A percentile compares a stretch with the other conserved stretches of the same genome.
Evolutionary conservation across 1,140 invertebrate genomes (phyloP).

Genomic region (Psix sp.): DNA sequence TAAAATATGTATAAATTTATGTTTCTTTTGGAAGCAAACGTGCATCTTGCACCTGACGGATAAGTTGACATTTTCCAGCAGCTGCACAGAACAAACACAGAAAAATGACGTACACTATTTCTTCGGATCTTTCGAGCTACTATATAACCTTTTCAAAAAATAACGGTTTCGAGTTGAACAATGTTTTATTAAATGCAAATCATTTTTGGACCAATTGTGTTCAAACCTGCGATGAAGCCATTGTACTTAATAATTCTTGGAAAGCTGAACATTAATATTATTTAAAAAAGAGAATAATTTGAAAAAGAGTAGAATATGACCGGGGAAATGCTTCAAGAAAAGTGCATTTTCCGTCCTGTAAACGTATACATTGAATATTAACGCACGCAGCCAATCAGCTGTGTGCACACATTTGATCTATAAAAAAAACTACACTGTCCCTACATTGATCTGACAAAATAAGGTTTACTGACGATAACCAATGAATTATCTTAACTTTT

Average conservation of each 20-base stretch:
- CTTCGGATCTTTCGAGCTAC: background rate
- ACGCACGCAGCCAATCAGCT: conserved; percentile 33
- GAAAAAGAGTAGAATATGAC: conserved; percentile 1
- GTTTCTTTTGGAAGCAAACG: background rate
- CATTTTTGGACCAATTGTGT: too few relatives aligned
- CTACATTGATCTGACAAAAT: conserved; percentile 41
- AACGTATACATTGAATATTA: conserved; percentile 32
- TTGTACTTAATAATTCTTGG: too few relatives aligned
- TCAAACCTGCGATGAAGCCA: too few relatives aligned
- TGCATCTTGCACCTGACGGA: conserved; percentile 40
- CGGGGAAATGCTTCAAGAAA: conserved; percentile 14
- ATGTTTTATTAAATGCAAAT: background rate
- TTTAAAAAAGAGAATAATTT: background rate
- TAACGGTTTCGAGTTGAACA: background rate
- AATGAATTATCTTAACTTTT: too few relatives aligned
- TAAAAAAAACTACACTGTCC: conserved; percentile 46
- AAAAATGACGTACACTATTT: conserved; percentile 17
- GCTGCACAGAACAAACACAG: conserved; percentile 26
- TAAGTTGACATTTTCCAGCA: conserved; percentile 36
- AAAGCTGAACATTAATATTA: too few relatives aligned
- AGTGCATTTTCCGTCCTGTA: conserved; percentile 17
- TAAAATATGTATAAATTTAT: background rate
- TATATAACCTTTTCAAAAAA: background rate
- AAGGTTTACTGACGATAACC: conserved; percentile 29
- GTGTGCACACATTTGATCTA: conserved; percentile 42